These are phyloP conservation scores for Adelognathus sp. DNA, from an alignment of 2,888 invertebrate genomes.

Conservation along the genomic window DNA sequence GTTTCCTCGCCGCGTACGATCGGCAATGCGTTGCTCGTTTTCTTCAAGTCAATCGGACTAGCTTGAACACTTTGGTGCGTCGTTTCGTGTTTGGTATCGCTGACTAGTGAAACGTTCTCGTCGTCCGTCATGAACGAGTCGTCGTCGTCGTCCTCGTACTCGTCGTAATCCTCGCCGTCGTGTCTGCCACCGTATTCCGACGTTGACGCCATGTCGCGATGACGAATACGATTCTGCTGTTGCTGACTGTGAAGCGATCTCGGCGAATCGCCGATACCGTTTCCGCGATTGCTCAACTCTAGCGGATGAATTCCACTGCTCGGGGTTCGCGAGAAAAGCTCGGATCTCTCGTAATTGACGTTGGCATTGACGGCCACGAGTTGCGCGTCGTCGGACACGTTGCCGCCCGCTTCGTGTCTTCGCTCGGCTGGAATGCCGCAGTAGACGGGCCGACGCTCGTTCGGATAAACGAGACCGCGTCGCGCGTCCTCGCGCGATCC, in stretches of 20 bases:
- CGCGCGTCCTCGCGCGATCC: constrained; percentile 73
- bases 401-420: no score
- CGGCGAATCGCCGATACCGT: constrained; percentile 62
- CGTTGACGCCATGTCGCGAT: constrained; percentile 63
- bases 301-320: constrained; percentile 59
- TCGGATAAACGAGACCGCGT: constrained; percentile 72
- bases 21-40: constrained; percentile 34
- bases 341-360: constrained; percentile 60
- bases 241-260: no score
- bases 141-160: constrained; percentile 81
- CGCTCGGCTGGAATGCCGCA: constrained; percentile 59
- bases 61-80: constrained; percentile 76
- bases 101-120: constrained; percentile 77
- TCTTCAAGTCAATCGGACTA: constrained; percentile 76
- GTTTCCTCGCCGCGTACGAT: constrained; percentile 37
- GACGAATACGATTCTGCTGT: no score
- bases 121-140: constrained; percentile 73
- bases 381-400: constrained; percentile 32
- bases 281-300: constrained; percentile 62
- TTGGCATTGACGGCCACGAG: no score
- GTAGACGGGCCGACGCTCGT: constrained; percentile 63
- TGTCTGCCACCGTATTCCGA: constrained; percentile 72
- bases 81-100: constrained; percentile 72
- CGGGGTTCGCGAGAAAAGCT: constrained; percentile 54
- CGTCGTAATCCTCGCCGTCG: constrained; percentile 81